Evolutionary conservation across 2,113 vertebrate species (phyloP), one percentile per base, ranked within the genome.

Genomic region (Ochotona princeps): DNA sequence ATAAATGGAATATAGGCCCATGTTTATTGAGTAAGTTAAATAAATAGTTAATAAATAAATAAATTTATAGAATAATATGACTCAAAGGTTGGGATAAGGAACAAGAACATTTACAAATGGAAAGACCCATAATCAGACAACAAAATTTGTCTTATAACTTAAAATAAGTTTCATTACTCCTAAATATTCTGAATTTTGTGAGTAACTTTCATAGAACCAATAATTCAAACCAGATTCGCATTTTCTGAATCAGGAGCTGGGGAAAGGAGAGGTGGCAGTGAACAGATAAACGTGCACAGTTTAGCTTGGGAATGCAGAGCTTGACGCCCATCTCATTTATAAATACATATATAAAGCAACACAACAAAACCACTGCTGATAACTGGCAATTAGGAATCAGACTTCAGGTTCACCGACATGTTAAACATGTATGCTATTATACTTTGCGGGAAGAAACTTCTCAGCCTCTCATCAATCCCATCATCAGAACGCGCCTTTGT

Each of bases 121-220:
- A 69, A 91, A 92, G 90, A 72, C 18, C 17, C 8, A 80, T 51
- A 11, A 30, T 32, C 18, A 73, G 79, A 83, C 80, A 83, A 73
- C 82, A 44, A 69, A 91, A 92, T 23, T 78, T 75, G 7, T 30
- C 69, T 57, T 20, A 90, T 3, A 85, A 15, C 79, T 91, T 74
- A 83, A 91, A 94, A 81, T 60, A 49, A 81, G 72, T 83, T 87
- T 92, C 76, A 85, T 38, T 66, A 85, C 5, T 89, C 69, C 61
- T 80, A 44, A 75, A 44, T 79, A 92, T 80, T 89, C 32, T 83
- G 61, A 88, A 81, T 75, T 76, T 60, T 25, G 75, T 78, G 69
- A 90, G 20, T 90, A 81, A 87, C 11, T 83, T 80, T 76, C 85
- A 87, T 21, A 86, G 47, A 66, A 60, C 4, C 28, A 51, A 63